These are phyloP conservation scores for Rhyacophila brunnea DNA, from an alignment of 1,140 invertebrate species.

Conservation along the genomic window DNA sequence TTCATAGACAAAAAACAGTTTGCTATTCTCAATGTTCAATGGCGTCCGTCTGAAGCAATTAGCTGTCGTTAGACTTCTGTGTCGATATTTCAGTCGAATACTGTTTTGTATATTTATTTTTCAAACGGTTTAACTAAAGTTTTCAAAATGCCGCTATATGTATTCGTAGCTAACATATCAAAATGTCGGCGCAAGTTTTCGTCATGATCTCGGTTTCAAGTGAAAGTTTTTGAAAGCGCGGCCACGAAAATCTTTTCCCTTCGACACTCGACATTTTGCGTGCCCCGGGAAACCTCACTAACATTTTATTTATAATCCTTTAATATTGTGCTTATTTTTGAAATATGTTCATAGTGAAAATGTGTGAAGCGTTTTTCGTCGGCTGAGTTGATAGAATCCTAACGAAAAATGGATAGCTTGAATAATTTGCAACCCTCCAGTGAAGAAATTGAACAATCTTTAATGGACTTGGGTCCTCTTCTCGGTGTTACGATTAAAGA, in stretches of 20 bases:
- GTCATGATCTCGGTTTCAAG: constrained; percentile 9
- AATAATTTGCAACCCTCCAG: constrained; percentile 18
- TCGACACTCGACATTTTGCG: constrained; percentile 22
- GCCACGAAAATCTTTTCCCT: constrained; percentile 23
- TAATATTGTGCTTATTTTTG: background rate
- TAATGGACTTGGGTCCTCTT: constrained; percentile 50
- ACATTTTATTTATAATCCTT: constrained; percentile 19
- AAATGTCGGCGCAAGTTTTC: background rate
- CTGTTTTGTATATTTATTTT: constrained; percentile 8
- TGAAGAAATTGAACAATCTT: constrained; percentile 49
- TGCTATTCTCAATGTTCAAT: constrained; percentile 12
- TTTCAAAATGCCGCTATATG: constrained; percentile 1
- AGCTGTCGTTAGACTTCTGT: constrained; percentile 18
- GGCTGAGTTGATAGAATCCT: too few species aligned
- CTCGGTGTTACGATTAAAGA: constrained; percentile 51
- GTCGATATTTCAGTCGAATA: constrained; percentile 8
- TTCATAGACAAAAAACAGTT: constrained; percentile 7
- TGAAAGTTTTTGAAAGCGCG: constrained; percentile 27
- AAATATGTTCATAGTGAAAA: background rate
- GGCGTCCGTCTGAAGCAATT: constrained; percentile 5
- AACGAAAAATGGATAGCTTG: constrained; percentile 14
- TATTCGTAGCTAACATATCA: background rate
- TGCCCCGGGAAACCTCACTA: constrained; percentile 18
- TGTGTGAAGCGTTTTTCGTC: too few species aligned
- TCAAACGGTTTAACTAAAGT: constrained; percentile 2